phyloP scores from a whole-genome alignment of 1,140 invertebrate genomes.

The Oscheius sp. region DNA sequence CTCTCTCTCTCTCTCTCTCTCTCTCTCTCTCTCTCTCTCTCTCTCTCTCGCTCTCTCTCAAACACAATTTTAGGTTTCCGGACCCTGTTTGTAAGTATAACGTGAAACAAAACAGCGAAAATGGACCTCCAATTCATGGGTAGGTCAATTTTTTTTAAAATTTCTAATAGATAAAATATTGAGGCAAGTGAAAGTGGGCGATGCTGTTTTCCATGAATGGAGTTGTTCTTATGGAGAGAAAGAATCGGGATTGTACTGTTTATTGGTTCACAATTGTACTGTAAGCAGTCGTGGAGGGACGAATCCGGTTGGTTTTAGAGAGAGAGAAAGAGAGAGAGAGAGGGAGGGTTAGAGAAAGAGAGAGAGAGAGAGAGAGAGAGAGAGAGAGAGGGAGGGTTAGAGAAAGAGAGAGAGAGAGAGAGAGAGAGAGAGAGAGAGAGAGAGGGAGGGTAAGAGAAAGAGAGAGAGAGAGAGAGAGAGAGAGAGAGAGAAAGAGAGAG shows the following conservation, averaged over 20 bases:
- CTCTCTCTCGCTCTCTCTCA: too few relatives aligned
- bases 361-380: background rate
- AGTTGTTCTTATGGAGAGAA: conserved; percentile 38
- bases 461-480: too few relatives aligned
- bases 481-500: too few relatives aligned
- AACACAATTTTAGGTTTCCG: conserved; percentile 34
- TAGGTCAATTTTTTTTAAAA: conserved; percentile 4
- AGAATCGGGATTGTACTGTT: conserved; percentile 44
- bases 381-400: conserved; percentile 12
- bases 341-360: background rate
- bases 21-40: too few relatives aligned
- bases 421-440: background rate
- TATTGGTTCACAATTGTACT: conserved; percentile 55
- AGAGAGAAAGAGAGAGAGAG: background rate
- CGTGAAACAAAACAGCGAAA: conserved; percentile 27
- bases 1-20: too few relatives aligned
- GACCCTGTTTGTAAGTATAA: conserved; percentile 42
- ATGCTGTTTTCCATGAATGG: conserved; percentile 48
- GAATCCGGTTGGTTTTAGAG: background rate
- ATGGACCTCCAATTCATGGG: conserved; percentile 18
- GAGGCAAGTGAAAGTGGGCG: conserved; percentile 47
- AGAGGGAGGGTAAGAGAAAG: background rate
- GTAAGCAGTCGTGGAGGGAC: conserved; percentile 9
- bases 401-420: conserved; percentile 8
- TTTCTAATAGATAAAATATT: conserved; percentile 19